Percentiles rank a stretch among this genome's conserved stretches.
Conservation (phyloP, 2,113 vertebrate genomes). For the Anser cygnoides region DNA sequence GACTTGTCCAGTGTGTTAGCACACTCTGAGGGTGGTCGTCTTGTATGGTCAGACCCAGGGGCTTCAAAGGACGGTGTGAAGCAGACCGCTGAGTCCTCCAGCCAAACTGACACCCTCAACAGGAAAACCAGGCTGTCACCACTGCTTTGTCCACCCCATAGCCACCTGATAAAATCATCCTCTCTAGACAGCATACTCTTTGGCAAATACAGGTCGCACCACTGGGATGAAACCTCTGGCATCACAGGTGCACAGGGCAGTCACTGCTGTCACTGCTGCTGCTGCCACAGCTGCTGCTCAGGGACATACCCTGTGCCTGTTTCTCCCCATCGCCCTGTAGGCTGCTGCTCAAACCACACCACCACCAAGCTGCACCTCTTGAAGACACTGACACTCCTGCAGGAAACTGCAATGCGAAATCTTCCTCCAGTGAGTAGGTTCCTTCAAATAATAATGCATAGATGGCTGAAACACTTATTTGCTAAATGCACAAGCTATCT, state of each 20-base stretch:
- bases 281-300: not conserved
- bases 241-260: not conserved
- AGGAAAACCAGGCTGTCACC: not conserved
- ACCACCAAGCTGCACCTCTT: constrained; percentile 1
- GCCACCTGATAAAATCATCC: constrained; percentile 38
- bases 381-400: constrained; percentile 25
- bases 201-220: not conserved
- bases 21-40: not conserved
- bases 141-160: not conserved
- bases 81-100: constrained; percentile 20
- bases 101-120: constrained; percentile 28
- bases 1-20: not conserved
- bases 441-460: not conserved
- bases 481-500: not conserved
- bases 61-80: not conserved
- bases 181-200: constrained; percentile 64
- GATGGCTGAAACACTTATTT: not conserved
- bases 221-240: not conserved
- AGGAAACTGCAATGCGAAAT: not conserved
- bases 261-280: constrained; percentile 23
- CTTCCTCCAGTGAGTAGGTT: constrained; percentile 60
- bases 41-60: not conserved
- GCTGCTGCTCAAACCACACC: not conserved
- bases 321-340: not conserved
- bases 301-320: not conserved